A percentile compares a stretch with the other conserved stretches of the same genome.
phyloP scores from a whole-genome alignment of 2,113 vertebrate genomes.

The Amblyornis subalaris region DNA sequence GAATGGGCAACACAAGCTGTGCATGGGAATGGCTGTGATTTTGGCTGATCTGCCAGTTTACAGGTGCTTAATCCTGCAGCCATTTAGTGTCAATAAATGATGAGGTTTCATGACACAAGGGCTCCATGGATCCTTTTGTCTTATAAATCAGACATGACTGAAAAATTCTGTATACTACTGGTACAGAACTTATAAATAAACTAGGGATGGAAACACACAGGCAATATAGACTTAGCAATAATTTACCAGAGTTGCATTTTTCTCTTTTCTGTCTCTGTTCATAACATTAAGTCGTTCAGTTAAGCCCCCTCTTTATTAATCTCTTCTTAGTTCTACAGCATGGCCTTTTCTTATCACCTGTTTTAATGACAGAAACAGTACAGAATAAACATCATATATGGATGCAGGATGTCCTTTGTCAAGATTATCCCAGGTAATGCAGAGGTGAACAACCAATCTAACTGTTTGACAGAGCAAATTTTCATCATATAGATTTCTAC shows the following conservation, averaged over 20 bases:
- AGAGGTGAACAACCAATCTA: neutral
- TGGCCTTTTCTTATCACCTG: neutral
- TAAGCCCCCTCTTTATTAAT: neutral
- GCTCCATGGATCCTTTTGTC: neutral
- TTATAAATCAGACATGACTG: conserved; percentile 21
- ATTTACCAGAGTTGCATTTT: neutral
- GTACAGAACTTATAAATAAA: conserved; percentile 43
- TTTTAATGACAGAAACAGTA: neutral
- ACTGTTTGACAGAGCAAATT: conserved; percentile 7
- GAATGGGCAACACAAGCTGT: neutral
- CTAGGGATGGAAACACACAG: conserved; percentile 5
- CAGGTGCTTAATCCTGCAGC: neutral
- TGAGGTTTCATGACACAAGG: neutral
- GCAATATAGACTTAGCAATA: neutral
- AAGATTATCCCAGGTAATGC: neutral
- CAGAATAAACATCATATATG: neutral
- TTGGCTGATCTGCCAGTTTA: neutral
- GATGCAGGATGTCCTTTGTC: neutral
- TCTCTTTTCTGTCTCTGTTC: neutral
- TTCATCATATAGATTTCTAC: neutral
- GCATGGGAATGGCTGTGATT: neutral
- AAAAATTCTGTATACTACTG: neutral
- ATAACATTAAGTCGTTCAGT: neutral
- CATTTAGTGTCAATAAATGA: conserved; percentile 2
- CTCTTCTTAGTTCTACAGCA: neutral